phyloP scores from a whole-genome alignment of 2,113 vertebrate genomes.

The Nothoprocta perdicaria region DNA sequence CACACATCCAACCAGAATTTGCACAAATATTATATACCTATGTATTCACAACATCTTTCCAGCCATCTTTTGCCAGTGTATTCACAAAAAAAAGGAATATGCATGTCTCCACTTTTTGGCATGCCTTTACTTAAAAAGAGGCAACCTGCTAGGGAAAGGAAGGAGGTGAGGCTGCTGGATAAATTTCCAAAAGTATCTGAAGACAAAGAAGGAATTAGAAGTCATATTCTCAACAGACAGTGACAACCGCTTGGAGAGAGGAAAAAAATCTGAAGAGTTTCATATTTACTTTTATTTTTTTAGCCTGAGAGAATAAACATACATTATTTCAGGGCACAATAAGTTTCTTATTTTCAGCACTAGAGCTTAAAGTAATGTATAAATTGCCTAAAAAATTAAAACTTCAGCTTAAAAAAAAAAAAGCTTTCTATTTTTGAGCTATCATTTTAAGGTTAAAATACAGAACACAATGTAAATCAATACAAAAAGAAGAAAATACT shows the following conservation, averaged over 20 bases:
- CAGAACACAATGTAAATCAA: neutral
- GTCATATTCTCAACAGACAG: neutral
- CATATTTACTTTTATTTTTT: neutral
- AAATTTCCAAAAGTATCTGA: neutral
- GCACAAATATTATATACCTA: neutral
- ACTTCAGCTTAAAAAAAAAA: neutral
- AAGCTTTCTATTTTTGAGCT: neutral
- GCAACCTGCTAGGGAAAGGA: neutral
- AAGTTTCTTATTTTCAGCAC: neutral
- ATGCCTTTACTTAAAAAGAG: neutral
- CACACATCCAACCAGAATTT: neutral
- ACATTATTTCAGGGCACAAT: neutral
- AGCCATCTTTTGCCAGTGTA: neutral
- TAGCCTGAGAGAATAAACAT: neutral
- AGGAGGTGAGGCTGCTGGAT: neutral
- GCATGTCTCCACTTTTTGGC: neutral
- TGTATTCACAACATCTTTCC: neutral
- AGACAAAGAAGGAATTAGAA: neutral
- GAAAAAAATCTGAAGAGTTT: neutral
- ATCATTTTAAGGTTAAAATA: neutral
- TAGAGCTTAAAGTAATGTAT: neutral
- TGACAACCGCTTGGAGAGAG: neutral
- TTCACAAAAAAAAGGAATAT: neutral
- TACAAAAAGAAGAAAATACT: neutral
- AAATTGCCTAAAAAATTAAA: neutral